Percentiles rank a stretch among this genome's conserved stretches.
These are phyloP conservation scores for Tetheella fluctuosa DNA, from an alignment of 2,888 invertebrate species.

Conservation along the genomic window DNA sequence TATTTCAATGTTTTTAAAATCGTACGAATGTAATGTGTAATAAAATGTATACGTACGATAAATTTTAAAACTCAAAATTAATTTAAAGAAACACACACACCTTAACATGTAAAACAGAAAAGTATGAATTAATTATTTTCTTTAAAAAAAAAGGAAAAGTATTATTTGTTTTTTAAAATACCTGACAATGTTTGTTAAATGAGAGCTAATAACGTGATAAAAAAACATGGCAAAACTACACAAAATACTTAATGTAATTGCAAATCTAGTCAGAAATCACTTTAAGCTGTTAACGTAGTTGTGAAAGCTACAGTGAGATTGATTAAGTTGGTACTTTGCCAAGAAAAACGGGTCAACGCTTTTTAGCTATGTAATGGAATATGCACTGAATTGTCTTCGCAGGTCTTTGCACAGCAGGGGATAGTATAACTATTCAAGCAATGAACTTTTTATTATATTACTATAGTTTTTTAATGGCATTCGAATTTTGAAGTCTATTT, in stretches of 20 bases:
- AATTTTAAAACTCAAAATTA: too few relatives aligned
- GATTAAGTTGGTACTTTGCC: conserved; percentile 17
- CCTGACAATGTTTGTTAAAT: too few relatives aligned
- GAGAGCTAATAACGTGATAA: background rate
- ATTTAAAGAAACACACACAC: too few relatives aligned
- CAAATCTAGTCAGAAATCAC: background rate
- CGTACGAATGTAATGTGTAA: too few relatives aligned
- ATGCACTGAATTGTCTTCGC: conserved; percentile 2
- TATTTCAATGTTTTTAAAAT: too few relatives aligned
- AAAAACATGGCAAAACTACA: background rate
- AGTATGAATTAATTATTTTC: too few relatives aligned
- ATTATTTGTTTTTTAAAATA: too few relatives aligned
- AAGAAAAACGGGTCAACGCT: conserved; percentile 27
- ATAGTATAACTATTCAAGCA: conserved; percentile 4
- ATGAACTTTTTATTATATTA: background rate
- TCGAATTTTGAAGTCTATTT: background rate
- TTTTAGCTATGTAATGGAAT: conserved; percentile 18
- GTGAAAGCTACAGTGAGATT: conserved; percentile 1
- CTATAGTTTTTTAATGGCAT: too few relatives aligned
- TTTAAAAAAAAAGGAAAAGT: too few relatives aligned
- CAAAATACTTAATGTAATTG: conserved; percentile 5
- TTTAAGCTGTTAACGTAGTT: conserved; percentile 7
- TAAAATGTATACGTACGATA: too few relatives aligned
- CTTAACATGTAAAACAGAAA: too few relatives aligned
- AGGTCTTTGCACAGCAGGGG: background rate